Evolutionary conservation across 1,140 invertebrate species (phyloP).

Genomic region (Rhynchophorus ferrugineus): DNA sequence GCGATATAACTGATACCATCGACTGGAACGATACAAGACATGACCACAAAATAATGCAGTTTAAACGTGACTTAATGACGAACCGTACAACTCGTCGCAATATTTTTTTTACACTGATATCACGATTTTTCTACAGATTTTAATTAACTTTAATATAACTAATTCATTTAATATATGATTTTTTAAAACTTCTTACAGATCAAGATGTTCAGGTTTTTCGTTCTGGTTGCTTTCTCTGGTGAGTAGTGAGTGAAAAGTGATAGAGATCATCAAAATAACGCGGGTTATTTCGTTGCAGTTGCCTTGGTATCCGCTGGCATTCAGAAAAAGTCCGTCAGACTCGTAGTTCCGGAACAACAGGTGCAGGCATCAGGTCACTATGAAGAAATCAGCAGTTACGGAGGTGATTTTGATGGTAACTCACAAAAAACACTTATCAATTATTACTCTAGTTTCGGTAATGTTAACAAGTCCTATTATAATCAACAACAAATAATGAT

Average conservation of each 20-base stretch:
- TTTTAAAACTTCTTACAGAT: slow-evolving; percentile 3
- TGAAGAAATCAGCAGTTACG: slow-evolving; percentile 12
- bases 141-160: too few species aligned
- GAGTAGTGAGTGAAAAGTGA: slow-evolving; percentile 5
- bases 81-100: too few species aligned
- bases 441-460: too few species aligned
- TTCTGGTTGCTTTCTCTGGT: slow-evolving; percentile 18
- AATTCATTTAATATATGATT: too few species aligned
- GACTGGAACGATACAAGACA: too few species aligned
- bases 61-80: too few species aligned
- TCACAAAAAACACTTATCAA: too few species aligned
- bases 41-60: too few species aligned
- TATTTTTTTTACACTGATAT: too few species aligned
- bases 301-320: slow-evolving; percentile 9
- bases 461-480: too few species aligned
- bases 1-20: too few species aligned
- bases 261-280: not conserved
- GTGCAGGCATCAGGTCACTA: slow-evolving; percentile 8
- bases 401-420: slow-evolving; percentile 11
- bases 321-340: not conserved
- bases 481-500: not conserved
- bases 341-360: slow-evolving; percentile 24
- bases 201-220: slow-evolving; percentile 25
- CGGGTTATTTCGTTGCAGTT: slow-evolving; percentile 4
- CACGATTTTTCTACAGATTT: too few species aligned